A percentile compares a stretch with the other conserved stretches of the same genome.
Conservation (phyloP, 2,797 vertebrate species). For the Pangasius larnaudii region DNA sequence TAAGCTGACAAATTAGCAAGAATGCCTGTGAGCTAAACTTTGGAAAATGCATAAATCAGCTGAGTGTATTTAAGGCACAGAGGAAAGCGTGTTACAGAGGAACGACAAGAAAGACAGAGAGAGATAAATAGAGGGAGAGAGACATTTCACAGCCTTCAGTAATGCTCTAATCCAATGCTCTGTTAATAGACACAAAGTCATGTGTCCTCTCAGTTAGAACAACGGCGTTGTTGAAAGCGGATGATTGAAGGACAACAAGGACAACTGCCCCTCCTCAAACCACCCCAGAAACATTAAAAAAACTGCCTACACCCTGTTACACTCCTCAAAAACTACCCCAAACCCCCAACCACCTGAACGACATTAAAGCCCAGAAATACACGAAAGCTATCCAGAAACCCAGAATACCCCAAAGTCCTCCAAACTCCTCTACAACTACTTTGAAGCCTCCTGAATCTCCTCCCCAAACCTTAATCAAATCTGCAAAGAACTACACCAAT, state of each 20-base stretch:
- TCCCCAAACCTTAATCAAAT: neutral
- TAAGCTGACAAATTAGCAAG: neutral
- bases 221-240: constrained; percentile 35
- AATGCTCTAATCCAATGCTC: constrained; percentile 9
- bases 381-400: neutral
- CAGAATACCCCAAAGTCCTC: neutral
- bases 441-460: neutral
- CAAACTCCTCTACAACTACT: neutral
- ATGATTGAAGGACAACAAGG: constrained; percentile 53
- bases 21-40: neutral
- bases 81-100: neutral
- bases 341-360: neutral
- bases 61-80: neutral
- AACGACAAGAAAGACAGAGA: constrained; percentile 5
- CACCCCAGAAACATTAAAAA: neutral
- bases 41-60: neutral
- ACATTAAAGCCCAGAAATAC: neutral
- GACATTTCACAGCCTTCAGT: neutral
- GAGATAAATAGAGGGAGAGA: neutral
- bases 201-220: constrained; percentile 60
- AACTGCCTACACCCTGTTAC: neutral
- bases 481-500: neutral
- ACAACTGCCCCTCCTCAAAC: constrained; percentile 18
- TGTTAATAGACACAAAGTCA: constrained; percentile 38
- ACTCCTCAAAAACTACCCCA: neutral